Conservation (phyloP, 2,113 vertebrate genomes). For the Todiramphus chloris region DNA sequence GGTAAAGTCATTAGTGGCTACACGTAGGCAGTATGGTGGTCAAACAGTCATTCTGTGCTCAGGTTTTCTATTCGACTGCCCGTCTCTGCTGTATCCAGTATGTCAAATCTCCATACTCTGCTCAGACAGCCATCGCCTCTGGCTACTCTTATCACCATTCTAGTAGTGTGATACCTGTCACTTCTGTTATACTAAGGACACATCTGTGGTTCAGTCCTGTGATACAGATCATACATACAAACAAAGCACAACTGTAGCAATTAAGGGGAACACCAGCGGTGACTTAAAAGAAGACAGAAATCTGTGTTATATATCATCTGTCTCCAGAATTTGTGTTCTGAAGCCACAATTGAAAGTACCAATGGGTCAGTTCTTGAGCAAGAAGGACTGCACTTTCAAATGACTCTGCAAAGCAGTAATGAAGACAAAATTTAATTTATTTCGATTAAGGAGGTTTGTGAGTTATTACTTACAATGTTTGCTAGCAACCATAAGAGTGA, state of each 20-base stretch:
- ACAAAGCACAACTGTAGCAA: not conserved
- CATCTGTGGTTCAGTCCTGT: rapidly evolving
- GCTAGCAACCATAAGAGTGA: conserved; percentile 15
- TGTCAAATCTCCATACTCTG: not conserved
- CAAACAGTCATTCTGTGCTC: not conserved
- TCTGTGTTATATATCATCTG: not conserved
- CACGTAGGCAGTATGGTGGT: not conserved
- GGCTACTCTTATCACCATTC: not conserved
- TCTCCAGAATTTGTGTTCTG: conserved; percentile 35
- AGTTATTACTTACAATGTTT: conserved; percentile 64
- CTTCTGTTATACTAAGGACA: not conserved
- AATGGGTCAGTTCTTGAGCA: conserved; percentile 20
- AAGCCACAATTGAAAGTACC: conserved; percentile 18
- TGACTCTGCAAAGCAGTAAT: conserved; percentile 62
- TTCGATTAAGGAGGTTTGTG: conserved; percentile 71
- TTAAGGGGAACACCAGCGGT: not conserved
- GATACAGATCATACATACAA: not conserved
- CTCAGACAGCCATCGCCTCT: not conserved
- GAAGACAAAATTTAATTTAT: conserved; percentile 70
- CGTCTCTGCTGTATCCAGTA: not conserved
- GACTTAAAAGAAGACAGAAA: not conserved
- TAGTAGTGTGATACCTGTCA: not conserved
- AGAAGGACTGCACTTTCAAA: conserved; percentile 58
- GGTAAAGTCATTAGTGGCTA: not conserved
- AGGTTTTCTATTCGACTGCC: not conserved